Conservation (phyloP, 2,113 vertebrate species). For the Mus spicilegus region DNA sequence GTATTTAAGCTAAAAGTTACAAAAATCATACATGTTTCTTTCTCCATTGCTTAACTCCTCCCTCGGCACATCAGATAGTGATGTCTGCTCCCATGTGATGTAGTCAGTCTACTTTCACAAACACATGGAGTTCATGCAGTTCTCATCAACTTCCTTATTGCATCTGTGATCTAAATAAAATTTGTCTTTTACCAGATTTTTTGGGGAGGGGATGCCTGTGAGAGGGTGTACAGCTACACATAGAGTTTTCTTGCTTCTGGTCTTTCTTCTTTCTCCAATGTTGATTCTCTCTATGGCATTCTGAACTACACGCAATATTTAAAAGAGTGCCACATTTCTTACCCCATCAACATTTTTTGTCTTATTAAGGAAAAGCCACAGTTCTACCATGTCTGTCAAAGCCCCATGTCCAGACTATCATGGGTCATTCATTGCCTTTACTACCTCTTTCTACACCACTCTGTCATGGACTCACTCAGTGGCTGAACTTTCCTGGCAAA, state of each 20-base stretch:
- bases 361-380: not conserved
- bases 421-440: rapidly evolving
- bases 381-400: not conserved
- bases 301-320: not conserved
- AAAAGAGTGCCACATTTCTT: not conserved
- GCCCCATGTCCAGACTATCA: not conserved
- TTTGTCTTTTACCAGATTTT: not conserved
- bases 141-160: not conserved
- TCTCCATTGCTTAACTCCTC: not conserved
- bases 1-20: not conserved
- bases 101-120: not conserved
- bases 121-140: not conserved
- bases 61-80: not conserved
- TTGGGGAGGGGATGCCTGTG: too few relatives aligned
- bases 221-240: not conserved
- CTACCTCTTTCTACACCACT: not conserved
- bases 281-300: not conserved
- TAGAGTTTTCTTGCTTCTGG: not conserved
- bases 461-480: not conserved
- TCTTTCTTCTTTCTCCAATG: not conserved
- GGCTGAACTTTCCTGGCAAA: not conserved
- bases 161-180: not conserved
- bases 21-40: not conserved
- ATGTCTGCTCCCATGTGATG: too few relatives aligned
- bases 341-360: not conserved